Percentiles rank a stretch among this genome's conserved stretches.
These are phyloP conservation scores for Cyprinus carpio DNA, from an alignment of 2,113 vertebrate genomes.

Conservation along the genomic window DNA sequence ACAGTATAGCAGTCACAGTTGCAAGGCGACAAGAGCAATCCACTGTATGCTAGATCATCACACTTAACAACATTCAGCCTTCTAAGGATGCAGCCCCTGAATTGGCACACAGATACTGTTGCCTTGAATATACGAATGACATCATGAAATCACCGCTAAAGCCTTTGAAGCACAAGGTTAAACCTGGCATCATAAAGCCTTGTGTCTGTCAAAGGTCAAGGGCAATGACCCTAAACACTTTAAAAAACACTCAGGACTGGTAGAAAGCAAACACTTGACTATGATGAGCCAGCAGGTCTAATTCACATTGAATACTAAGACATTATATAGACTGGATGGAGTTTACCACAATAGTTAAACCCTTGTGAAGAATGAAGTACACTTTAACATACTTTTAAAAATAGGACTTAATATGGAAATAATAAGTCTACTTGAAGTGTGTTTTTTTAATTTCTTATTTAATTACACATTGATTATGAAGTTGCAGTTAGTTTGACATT, in stretches of 20 bases:
- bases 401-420: not conserved
- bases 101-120: not conserved
- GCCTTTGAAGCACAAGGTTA: not conserved
- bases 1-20: too few species aligned
- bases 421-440: not conserved
- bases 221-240: constrained; percentile 3
- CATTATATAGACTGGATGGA: not conserved
- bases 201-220: constrained; percentile 3
- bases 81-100: not conserved
- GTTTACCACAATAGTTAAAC: not conserved
- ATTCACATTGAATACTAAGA: not conserved
- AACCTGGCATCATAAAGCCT: not conserved
- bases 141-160: not conserved
- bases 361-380: not conserved
- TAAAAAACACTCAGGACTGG: not conserved
- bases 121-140: not conserved
- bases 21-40: not conserved
- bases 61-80: not conserved
- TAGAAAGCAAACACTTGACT: constrained; percentile 11
- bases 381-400: not conserved
- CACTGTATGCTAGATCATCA: not conserved
- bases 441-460: too few species aligned
- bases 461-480: too few species aligned
- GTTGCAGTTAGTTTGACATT: too few species aligned
- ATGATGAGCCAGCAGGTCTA: not conserved